These are phyloP conservation scores for Leuciscus idus DNA, from an alignment of 2,113 vertebrate genomes.

Conservation along the genomic window DNA sequence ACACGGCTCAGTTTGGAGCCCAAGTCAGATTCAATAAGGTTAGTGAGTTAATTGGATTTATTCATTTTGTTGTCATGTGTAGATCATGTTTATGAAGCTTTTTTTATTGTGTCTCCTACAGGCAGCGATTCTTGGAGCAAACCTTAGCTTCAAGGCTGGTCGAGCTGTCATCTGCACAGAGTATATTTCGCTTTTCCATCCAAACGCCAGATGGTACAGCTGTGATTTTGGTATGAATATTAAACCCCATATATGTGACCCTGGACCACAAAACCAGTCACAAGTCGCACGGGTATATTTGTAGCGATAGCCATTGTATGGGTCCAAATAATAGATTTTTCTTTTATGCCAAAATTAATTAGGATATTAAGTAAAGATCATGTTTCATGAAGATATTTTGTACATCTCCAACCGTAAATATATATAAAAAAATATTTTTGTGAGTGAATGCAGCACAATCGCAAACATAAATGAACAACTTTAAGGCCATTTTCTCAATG, in stretches of 20 bases:
- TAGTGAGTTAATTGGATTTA: neutral
- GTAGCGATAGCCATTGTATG: too few species aligned
- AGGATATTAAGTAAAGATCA: too few species aligned
- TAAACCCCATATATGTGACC: neutral
- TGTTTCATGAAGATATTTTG: too few species aligned
- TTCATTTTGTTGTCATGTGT: neutral
- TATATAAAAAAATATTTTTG: too few species aligned
- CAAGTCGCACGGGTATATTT: too few species aligned
- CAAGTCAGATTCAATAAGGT: neutral
- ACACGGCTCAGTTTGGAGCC: constrained; percentile 68
- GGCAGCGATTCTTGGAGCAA: constrained; percentile 84
- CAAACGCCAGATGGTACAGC: constrained; percentile 83
- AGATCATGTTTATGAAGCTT: neutral
- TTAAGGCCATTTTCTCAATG: too few species aligned
- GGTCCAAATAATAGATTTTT: too few species aligned
- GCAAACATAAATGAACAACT: too few species aligned
- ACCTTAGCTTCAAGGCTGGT: constrained; percentile 80
- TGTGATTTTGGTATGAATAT: constrained; percentile 85
- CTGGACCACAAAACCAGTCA: too few species aligned
- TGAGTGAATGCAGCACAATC: too few species aligned
- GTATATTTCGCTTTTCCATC: constrained; percentile 88
- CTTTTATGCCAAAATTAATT: too few species aligned
- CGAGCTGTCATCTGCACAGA: constrained; percentile 82
- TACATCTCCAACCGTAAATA: too few species aligned
- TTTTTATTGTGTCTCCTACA: constrained; percentile 62